These are phyloP conservation scores for Cordilura impudica DNA, from an alignment of 2,888 invertebrate genomes.

Conservation along the genomic window DNA sequence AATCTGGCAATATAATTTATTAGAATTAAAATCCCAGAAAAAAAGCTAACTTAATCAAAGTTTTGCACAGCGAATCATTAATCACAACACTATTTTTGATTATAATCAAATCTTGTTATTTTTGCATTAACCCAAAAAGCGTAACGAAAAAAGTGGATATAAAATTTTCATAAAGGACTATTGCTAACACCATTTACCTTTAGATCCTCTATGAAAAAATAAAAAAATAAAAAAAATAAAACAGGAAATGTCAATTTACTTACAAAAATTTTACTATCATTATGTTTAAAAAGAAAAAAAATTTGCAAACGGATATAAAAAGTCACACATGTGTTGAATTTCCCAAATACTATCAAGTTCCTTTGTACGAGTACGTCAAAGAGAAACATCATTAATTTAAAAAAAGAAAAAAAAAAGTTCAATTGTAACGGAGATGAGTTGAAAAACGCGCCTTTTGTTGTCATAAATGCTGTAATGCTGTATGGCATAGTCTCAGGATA, in stretches of 20 bases:
- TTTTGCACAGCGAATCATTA: constrained; percentile 14
- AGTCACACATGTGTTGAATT: constrained; percentile 73
- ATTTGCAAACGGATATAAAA: constrained; percentile 72
- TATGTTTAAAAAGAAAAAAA: constrained; percentile 62
- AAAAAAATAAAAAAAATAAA: neutral
- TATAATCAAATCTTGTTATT: neutral
- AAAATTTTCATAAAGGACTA: constrained; percentile 5
- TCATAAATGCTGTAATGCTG: constrained; percentile 37
- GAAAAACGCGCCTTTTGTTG: constrained; percentile 46
- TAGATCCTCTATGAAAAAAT: too few species aligned
- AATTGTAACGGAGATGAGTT: constrained; percentile 38
- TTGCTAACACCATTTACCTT: neutral
- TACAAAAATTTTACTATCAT: constrained; percentile 43
- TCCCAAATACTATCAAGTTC: constrained; percentile 63
- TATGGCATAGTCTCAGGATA: constrained; percentile 6
- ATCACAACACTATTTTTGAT: constrained; percentile 33
- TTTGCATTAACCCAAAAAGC: constrained; percentile 25
- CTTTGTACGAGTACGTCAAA: constrained; percentile 28
- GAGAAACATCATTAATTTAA: constrained; percentile 73
- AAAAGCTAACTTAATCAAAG: neutral
- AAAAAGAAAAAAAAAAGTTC: neutral
- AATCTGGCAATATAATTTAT: too few species aligned
- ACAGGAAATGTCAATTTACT: constrained; percentile 54
- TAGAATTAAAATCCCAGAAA: neutral
- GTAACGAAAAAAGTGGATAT: constrained; percentile 37